Evolutionary conservation across 1,140 invertebrate species (phyloP).

Genomic region (Zaprionus vittiger): DNA sequence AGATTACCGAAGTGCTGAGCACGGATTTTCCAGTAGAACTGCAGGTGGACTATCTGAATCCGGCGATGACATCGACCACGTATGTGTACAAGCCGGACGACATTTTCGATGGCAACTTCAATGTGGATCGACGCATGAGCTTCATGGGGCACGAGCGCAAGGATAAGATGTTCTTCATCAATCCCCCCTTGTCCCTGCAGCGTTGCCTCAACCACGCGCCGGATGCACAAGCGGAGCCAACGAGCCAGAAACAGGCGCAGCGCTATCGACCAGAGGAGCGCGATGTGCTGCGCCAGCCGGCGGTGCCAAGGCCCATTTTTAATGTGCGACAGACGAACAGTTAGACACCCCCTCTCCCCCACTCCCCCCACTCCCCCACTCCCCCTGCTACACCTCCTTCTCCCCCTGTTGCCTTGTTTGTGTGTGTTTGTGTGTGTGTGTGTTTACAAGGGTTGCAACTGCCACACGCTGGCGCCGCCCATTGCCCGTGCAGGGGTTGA

Average conservation of each 20-base stretch:
- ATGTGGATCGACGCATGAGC: conserved; percentile 38
- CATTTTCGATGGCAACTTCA: conserved; percentile 40
- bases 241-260: conserved; percentile 3
- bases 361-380: no score
- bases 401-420: neutral
- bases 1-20: conserved; percentile 65
- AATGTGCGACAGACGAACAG: conserved; percentile 15
- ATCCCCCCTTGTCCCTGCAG: conserved; percentile 49
- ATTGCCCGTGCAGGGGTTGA: neutral
- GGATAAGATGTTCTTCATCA: conserved; percentile 69
- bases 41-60: conserved; percentile 58
- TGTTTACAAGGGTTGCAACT: conserved; percentile 4
- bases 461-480: conserved; percentile 31
- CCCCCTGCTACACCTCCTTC: neutral
- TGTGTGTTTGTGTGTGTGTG: neutral
- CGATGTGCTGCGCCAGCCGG: neutral
- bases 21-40: conserved; percentile 65
- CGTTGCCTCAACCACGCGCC: conserved; percentile 17
- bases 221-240: neutral
- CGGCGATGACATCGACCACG: conserved; percentile 54
- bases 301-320: conserved; percentile 35
- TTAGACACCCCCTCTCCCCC: neutral
- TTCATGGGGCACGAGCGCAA: conserved; percentile 51
- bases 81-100: conserved; percentile 59
- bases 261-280: neutral